phyloP scores from a whole-genome alignment of 2,113 vertebrate genomes.

The Forbesichthys papilliferus region DNA sequence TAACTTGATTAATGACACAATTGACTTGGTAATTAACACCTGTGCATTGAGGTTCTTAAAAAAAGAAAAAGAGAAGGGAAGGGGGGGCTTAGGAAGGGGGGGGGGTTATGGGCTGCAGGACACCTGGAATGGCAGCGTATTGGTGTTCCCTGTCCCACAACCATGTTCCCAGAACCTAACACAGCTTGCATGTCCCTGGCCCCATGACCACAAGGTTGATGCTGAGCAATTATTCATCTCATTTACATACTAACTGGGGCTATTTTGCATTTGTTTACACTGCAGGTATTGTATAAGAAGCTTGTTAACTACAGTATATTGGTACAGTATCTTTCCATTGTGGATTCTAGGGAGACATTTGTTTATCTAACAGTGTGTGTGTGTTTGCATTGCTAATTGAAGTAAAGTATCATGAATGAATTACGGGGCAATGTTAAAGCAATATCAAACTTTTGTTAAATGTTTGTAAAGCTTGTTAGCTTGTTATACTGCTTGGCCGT shows the following conservation, averaged over 20 bases:
- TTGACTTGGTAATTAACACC: conserved; percentile 76
- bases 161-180: background rate
- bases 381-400: conserved; percentile 19
- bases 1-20: conserved; percentile 76
- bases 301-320: background rate
- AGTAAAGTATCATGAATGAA: conserved; percentile 12
- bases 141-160: conserved; percentile 58
- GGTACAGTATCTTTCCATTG: background rate
- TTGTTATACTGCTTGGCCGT: too few species aligned
- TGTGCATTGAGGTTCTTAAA: conserved; percentile 62
- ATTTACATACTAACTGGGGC: conserved; percentile 45
- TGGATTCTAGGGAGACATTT: conserved; percentile 19
- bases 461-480: background rate
- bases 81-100: background rate
- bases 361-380: background rate
- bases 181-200: conserved; percentile 19
- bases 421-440: conserved; percentile 13
- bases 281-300: conserved; percentile 4
- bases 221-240: conserved; percentile 46
- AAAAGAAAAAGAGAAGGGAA: conserved; percentile 27
- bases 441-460: conserved; percentile 2
- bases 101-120: background rate
- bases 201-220: conserved; percentile 43
- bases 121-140: conserved; percentile 58
- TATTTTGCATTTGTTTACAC: conserved; percentile 37